A percentile compares a stretch with the other conserved stretches of the same genome.
Conservation (phyloP, 2,888 invertebrate genomes). For the Spisula solida region DNA sequence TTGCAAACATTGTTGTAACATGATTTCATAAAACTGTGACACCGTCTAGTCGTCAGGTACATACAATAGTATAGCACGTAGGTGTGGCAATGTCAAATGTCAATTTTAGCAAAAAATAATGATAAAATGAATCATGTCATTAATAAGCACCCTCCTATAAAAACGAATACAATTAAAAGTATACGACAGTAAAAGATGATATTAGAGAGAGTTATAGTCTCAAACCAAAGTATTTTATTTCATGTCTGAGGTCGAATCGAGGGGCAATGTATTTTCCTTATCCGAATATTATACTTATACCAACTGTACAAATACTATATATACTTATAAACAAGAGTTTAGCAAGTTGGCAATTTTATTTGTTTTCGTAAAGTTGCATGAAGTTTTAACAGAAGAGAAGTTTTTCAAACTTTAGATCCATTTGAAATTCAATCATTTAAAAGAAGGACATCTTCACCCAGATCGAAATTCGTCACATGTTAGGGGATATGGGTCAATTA, state of each 20-base stretch:
- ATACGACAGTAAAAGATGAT: not conserved
- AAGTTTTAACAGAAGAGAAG: too few relatives aligned
- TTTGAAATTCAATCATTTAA: too few relatives aligned
- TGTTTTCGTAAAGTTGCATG: too few relatives aligned
- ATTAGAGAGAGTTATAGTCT: not conserved
- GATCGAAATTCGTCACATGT: too few relatives aligned
- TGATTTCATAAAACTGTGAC: not conserved
- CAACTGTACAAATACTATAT: too few relatives aligned
- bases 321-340: too few relatives aligned
- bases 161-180: not conserved
- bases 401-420: too few relatives aligned
- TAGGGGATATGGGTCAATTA: too few relatives aligned
- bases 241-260: too few relatives aligned
- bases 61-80: not conserved
- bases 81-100: slow-evolving; percentile 2
- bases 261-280: too few relatives aligned
- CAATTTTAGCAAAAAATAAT: not conserved
- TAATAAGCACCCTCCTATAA: not conserved
- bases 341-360: too few relatives aligned
- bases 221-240: not conserved
- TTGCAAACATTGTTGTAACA: not conserved
- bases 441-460: too few relatives aligned
- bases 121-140: slow-evolving; percentile 2
- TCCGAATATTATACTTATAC: not conserved
- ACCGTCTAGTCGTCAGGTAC: not conserved